Conservation (phyloP, 1,140 invertebrate species). For the Thaumatotibia leucotreta region DNA sequence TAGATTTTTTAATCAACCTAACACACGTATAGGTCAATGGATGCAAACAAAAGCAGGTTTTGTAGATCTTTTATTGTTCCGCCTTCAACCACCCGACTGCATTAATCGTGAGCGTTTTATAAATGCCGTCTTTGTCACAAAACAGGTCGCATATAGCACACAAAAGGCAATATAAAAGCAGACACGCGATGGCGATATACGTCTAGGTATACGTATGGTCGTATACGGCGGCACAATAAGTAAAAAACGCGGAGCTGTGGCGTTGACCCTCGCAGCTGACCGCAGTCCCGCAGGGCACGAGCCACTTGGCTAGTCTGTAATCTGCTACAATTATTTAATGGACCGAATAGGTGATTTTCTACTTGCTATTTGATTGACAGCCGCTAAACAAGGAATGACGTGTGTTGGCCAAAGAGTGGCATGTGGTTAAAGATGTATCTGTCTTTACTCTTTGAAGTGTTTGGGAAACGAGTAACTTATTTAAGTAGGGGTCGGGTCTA, state of each 20-base stretch:
- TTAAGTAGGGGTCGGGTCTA: no score
- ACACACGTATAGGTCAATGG: neutral
- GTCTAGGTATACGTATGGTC: neutral
- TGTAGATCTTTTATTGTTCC: neutral
- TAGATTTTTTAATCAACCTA: neutral
- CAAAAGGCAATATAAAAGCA: slow-evolving; percentile 4
- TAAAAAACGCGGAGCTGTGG: slow-evolving; percentile 9
- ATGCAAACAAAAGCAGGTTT: neutral
- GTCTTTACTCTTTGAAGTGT: neutral
- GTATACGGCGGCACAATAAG: slow-evolving; percentile 4
- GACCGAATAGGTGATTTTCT: neutral
- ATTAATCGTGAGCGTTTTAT: slow-evolving; percentile 1
- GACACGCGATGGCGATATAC: slow-evolving; percentile 4
- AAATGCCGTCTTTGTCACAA: slow-evolving; percentile 11
- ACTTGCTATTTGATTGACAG: neutral
- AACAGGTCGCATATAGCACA: slow-evolving; percentile 13
- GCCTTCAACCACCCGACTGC: neutral
- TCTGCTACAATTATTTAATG: neutral
- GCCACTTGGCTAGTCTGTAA: neutral
- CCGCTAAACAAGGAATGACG: neutral
- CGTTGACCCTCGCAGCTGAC: slow-evolving; percentile 11
- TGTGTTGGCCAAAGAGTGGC: neutral
- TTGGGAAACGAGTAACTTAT: no score
- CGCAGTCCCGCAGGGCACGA: neutral
- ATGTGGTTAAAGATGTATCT: neutral